Conservation (phyloP, 2,888 invertebrate species). For the Mimumesa dahlbomi region DNA sequence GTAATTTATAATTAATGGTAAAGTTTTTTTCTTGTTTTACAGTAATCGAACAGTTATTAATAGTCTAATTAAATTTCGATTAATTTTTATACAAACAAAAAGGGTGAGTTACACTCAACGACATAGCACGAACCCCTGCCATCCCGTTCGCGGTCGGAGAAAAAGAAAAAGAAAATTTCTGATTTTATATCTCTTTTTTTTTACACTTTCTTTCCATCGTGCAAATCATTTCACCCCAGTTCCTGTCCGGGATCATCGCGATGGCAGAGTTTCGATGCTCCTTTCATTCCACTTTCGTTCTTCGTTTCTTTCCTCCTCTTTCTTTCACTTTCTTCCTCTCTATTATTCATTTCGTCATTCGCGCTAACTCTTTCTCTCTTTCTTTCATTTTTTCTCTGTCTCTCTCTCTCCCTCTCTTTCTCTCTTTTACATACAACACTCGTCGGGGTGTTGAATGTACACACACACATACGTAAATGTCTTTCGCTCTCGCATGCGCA, state of each 20-base stretch:
- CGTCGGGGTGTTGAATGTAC: too few relatives aligned
- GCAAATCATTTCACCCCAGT: slow-evolving; percentile 30
- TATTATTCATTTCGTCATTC: too few relatives aligned
- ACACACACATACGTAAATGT: neutral
- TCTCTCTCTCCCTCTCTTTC: neutral
- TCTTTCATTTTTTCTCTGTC: too few relatives aligned
- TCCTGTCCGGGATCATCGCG: slow-evolving; percentile 46
- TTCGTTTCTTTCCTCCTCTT: neutral
- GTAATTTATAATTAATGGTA: slow-evolving; percentile 79
- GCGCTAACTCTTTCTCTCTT: too few relatives aligned
- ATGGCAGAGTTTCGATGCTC: slow-evolving; percentile 69
- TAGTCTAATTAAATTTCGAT: slow-evolving; percentile 78
- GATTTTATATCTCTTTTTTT: slow-evolving; percentile 22
- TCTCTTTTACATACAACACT: neutral
- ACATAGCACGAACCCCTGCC: slow-evolving; percentile 73
- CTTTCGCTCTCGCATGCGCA: slow-evolving; percentile 15
- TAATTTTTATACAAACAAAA: slow-evolving; percentile 78
- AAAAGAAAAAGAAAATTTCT: slow-evolving; percentile 48
- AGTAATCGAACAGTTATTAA: slow-evolving; percentile 78
- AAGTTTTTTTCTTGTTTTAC: slow-evolving; percentile 77
- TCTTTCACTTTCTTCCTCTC: slow-evolving; percentile 1
- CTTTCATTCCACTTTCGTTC: slow-evolving; percentile 19
- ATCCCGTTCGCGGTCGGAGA: slow-evolving; percentile 59
- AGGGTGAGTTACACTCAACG: slow-evolving; percentile 76
- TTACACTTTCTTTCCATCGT: slow-evolving; percentile 21